These are phyloP conservation scores for Bombus waltoni DNA, from an alignment of 1,140 invertebrate genomes.

Conservation along the genomic window DNA sequence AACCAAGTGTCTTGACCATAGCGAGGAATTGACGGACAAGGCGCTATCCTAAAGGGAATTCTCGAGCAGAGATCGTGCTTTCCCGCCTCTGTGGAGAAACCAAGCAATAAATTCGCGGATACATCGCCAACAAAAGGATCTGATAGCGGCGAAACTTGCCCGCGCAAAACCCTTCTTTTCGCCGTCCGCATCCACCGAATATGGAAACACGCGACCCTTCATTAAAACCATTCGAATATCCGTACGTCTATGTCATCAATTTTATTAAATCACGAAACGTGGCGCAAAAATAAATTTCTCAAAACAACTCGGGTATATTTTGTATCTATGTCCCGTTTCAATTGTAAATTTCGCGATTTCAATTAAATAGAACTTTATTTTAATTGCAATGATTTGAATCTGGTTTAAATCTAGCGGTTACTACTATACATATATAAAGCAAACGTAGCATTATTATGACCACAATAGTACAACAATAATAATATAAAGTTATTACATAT, in stretches of 20 bases:
- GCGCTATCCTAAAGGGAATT: conserved; percentile 59
- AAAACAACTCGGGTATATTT: neutral
- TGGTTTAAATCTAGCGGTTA: neutral
- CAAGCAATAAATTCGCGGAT: conserved; percentile 71
- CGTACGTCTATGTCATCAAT: neutral
- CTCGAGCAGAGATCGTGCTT: conserved; percentile 52
- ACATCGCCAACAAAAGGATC: conserved; percentile 51
- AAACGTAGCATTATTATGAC: no score
- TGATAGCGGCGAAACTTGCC: conserved; percentile 69
- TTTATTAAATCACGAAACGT: neutral
- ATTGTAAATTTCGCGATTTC: neutral
- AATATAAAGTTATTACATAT: no score
- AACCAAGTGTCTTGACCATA: conserved; percentile 50
- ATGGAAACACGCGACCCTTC: conserved; percentile 61
- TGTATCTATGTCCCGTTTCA: neutral
- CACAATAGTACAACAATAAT: no score
- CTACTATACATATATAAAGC: no score
- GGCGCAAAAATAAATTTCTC: neutral
- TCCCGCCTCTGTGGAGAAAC: conserved; percentile 39
- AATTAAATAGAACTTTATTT: neutral
- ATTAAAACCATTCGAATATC: conserved; percentile 41
- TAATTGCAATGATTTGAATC: neutral
- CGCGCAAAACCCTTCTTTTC: conserved; percentile 54
- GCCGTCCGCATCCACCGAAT: conserved; percentile 49
- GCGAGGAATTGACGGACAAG: conserved; percentile 62